phyloP scores from a whole-genome alignment of 2,797 vertebrate species.

The Hoplostethus atlanticus region DNA sequence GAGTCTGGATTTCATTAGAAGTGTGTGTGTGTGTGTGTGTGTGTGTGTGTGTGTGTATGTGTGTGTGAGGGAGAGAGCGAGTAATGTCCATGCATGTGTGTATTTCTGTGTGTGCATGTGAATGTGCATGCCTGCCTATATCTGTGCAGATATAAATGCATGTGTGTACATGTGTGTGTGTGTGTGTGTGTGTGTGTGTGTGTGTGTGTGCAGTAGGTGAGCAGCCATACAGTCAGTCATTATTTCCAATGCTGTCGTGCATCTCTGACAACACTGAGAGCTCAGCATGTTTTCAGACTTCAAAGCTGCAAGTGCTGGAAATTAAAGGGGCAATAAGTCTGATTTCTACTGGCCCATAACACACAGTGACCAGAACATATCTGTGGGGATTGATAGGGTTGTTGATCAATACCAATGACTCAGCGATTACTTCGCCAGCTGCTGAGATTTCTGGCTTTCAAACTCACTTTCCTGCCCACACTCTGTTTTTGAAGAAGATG shows the following conservation, averaged over 20 bases:
- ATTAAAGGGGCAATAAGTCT: no score
- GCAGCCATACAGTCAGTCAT: slow-evolving; percentile 29
- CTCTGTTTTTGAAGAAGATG: no score
- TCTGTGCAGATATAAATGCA: neutral
- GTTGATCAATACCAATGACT: no score
- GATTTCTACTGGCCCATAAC: no score
- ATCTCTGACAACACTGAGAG: neutral
- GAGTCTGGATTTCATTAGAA: slow-evolving; percentile 81
- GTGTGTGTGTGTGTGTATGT: slow-evolving; percentile 5
- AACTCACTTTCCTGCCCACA: no score
- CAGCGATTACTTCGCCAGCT: no score
- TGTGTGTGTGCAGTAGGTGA: slow-evolving; percentile 20
- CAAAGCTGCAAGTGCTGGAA: no score
- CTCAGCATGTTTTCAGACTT: no score
- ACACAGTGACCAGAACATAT: no score
- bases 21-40: slow-evolving; percentile 28
- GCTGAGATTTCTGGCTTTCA: no score
- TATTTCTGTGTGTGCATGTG: slow-evolving; percentile 10
- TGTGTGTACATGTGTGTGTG: neutral
- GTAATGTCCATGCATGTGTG: slow-evolving; percentile 6
- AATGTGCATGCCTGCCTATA: neutral
- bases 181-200: neutral
- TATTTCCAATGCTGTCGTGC: no score
- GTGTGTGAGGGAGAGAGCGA: neutral
- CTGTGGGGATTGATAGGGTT: no score